Percentiles rank a stretch among this genome's conserved stretches.
phyloP scores from a whole-genome alignment of 92 coral and sea anemone species.

The Pocillopora meandrina region DNA sequence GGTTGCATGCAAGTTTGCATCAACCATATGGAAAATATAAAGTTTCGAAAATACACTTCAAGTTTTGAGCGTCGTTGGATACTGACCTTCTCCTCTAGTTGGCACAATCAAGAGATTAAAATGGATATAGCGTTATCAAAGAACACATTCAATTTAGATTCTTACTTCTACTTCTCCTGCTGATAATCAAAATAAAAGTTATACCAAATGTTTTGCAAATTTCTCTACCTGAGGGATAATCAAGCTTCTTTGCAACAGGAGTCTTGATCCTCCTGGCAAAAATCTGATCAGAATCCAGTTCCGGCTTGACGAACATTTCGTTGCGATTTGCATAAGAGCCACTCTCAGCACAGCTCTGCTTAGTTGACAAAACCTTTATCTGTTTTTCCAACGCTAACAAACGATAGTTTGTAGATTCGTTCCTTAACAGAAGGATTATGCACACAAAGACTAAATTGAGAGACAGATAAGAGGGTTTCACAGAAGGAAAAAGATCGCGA shows the following conservation, averaged over 20 bases:
- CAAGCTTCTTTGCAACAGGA: background rate
- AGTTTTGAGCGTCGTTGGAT: too few species aligned
- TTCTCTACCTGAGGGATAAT: background rate
- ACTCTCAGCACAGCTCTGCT: background rate
- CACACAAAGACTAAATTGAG: background rate
- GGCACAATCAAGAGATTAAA: too few species aligned
- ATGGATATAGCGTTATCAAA: too few species aligned
- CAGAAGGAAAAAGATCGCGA: background rate
- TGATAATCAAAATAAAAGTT: too few species aligned
- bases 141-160: too few species aligned
- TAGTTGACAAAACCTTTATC: background rate
- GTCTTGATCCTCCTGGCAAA: background rate
- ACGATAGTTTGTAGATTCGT: background rate
- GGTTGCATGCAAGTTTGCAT: too few species aligned
- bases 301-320: background rate
- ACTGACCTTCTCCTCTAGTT: too few species aligned
- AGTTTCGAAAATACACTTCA: too few species aligned
- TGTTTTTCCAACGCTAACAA: constrained; percentile 8
- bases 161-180: too few species aligned
- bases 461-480: constrained; percentile 20
- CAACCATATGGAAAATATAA: too few species aligned
- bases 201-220: too few species aligned
- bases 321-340: background rate
- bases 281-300: background rate
- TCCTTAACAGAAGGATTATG: background rate